These are phyloP conservation scores for Siniperca scherzeri DNA, from an alignment of 2,797 vertebrate species.

Conservation along the genomic window DNA sequence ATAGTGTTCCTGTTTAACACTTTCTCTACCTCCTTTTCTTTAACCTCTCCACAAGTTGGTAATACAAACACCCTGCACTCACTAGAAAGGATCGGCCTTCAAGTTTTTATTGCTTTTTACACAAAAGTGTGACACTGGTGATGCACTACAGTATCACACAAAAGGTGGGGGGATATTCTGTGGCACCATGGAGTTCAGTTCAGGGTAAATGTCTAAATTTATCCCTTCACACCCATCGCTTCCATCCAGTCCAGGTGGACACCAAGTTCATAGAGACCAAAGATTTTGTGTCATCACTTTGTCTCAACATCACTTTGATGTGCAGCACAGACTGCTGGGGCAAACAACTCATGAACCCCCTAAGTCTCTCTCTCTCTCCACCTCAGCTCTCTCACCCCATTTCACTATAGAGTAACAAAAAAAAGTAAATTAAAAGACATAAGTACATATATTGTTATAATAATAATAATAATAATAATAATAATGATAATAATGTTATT, in stretches of 20 bases:
- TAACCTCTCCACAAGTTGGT: conserved; percentile 15
- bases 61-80: neutral
- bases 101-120: neutral
- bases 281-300: conserved; percentile 72
- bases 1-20: conserved; percentile 26
- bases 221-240: conserved; percentile 52
- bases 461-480: neutral
- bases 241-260: conserved; percentile 56
- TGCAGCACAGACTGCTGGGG: conserved; percentile 48
- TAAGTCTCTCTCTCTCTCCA: conserved; percentile 1
- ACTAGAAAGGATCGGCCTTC: neutral
- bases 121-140: conserved; percentile 1
- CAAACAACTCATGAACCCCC: conserved; percentile 42
- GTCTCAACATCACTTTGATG: conserved; percentile 75
- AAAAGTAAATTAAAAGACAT: neutral
- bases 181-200: conserved; percentile 37
- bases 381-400: conserved; percentile 13
- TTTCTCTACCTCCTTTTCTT: neutral
- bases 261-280: conserved; percentile 58
- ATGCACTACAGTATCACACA: conserved; percentile 5
- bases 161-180: conserved; percentile 1
- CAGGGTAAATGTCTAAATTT: conserved; percentile 52
- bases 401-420: neutral
- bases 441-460: neutral
- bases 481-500: neutral